Conservation (phyloP, 92 coral and sea anemone species). For the Phenganax stokvisi region DNA sequence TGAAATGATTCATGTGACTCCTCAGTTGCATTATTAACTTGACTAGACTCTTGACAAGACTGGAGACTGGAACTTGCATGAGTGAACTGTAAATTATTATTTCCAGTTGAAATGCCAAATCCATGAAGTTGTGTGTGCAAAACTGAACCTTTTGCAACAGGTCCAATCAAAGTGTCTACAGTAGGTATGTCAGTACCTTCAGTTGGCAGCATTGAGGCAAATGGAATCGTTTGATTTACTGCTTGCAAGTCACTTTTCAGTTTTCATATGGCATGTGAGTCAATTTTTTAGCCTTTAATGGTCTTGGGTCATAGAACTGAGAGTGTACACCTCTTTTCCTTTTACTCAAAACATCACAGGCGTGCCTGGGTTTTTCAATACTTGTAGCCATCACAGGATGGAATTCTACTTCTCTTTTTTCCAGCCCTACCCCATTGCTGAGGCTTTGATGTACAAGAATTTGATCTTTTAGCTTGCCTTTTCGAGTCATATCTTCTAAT, state of each 20-base stretch:
- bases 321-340: constrained; percentile 47
- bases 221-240: constrained; percentile 46
- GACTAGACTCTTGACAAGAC: background rate
- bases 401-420: constrained; percentile 40
- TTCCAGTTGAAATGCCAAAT: background rate
- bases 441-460: constrained; percentile 44
- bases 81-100: background rate
- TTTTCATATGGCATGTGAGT: constrained; percentile 34
- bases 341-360: constrained; percentile 36
- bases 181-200: constrained; percentile 30
- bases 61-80: background rate
- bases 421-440: constrained; percentile 46
- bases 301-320: constrained; percentile 49
- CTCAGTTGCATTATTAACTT: background rate
- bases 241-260: constrained; percentile 38
- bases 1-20: background rate
- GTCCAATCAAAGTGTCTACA: constrained; percentile 46
- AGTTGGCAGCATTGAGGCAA: constrained; percentile 47
- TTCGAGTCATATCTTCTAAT: constrained; percentile 55
- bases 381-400: constrained; percentile 54
- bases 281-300: constrained; percentile 46
- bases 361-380: constrained; percentile 51
- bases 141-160: constrained; percentile 53
- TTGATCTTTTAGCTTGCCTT: constrained; percentile 34
- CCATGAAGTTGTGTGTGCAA: constrained; percentile 40